A percentile compares a stretch with the other conserved stretches of the same genome.
These are phyloP conservation scores for Nymphalis urticae DNA, from an alignment of 2,888 invertebrate species.

Conservation along the genomic window DNA sequence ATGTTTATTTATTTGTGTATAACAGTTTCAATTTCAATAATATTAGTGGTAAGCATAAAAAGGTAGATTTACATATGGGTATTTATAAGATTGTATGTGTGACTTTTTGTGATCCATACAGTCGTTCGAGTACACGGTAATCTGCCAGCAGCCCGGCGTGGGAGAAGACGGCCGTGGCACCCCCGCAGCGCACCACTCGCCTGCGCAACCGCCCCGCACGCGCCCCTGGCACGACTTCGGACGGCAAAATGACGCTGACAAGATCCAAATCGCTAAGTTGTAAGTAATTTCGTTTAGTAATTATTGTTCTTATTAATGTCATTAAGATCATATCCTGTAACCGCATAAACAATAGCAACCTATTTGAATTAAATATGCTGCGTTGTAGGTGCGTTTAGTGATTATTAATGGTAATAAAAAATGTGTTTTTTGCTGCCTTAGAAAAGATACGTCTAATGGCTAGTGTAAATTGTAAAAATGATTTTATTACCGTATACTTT, in stretches of 20 bases:
- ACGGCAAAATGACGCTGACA: slow-evolving; percentile 95
- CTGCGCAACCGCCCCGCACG: slow-evolving; percentile 85
- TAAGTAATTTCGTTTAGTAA: slow-evolving; percentile 82
- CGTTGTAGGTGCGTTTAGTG: no score
- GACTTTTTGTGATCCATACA: slow-evolving; percentile 55
- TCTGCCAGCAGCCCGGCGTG: slow-evolving; percentile 86
- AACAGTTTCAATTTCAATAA: no score
- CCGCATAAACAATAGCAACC: no score
- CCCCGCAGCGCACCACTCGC: slow-evolving; percentile 83
- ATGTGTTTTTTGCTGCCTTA: background rate
- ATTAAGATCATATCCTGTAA: background rate
- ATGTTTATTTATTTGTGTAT: no score
- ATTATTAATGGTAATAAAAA: no score
- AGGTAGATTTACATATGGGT: background rate
- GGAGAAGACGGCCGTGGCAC: slow-evolving; percentile 82
- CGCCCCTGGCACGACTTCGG: slow-evolving; percentile 97
- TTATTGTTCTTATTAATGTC: background rate
- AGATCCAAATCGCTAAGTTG: slow-evolving; percentile 99
- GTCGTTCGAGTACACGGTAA: slow-evolving; percentile 96
- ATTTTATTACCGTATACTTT: slow-evolving; percentile 26
- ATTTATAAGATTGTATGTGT: background rate
- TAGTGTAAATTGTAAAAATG: slow-evolving; percentile 28
- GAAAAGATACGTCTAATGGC: slow-evolving; percentile 5
- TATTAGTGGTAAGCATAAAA: background rate
- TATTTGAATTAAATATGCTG: no score